phyloP scores from a whole-genome alignment of 2,113 vertebrate species.

The Picathartes gymnocephalus region DNA sequence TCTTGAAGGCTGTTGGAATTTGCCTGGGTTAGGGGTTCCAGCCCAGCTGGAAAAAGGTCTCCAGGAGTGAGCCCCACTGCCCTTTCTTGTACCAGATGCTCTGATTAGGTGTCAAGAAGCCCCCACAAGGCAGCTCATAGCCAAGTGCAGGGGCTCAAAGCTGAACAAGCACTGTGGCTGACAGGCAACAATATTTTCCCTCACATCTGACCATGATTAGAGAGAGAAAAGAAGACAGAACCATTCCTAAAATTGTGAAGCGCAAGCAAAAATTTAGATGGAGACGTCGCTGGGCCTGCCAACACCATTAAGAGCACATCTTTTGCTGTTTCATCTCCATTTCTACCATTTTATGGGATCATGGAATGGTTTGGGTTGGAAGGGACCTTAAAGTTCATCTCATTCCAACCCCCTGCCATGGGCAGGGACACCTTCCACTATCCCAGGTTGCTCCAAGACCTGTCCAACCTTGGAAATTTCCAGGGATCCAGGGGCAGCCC shows the following conservation, averaged over 20 bases:
- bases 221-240: background rate
- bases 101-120: background rate
- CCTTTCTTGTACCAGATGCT: background rate
- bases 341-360: background rate
- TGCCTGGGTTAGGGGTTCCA: background rate
- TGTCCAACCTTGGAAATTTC: rapidly evolving
- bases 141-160: background rate
- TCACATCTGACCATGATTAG: background rate
- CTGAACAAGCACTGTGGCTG: background rate
- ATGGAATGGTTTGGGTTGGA: background rate
- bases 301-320: constrained; percentile 38
- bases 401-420: background rate
- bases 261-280: constrained; percentile 18
- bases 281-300: constrained; percentile 17
- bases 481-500: background rate
- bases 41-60: background rate
- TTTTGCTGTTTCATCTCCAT: constrained; percentile 46
- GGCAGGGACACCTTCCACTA: background rate
- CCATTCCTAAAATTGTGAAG: constrained; percentile 28
- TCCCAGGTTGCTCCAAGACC: rapidly evolving
- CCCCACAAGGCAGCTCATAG: background rate
- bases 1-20: background rate
- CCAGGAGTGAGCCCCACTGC: background rate
- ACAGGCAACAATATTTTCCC: constrained; percentile 51
- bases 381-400: background rate